Conservation (phyloP, 1,140 invertebrate genomes). For the Orchestia grillus region DNA sequence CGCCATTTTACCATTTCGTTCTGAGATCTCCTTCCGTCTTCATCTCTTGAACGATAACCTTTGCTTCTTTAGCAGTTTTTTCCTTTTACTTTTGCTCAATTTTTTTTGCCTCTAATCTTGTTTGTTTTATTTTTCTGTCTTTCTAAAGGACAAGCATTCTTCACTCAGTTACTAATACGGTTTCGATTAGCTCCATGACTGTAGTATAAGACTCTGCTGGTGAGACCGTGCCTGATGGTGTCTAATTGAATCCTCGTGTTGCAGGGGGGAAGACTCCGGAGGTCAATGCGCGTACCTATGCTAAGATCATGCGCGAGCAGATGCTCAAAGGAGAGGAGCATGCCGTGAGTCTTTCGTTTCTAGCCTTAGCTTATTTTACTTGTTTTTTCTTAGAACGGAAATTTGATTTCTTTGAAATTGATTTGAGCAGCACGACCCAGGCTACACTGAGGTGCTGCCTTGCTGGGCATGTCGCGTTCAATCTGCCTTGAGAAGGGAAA, state of each 20-base stretch:
- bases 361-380: background rate
- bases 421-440: background rate
- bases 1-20: background rate
- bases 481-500: too few species aligned
- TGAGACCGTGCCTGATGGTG: background rate
- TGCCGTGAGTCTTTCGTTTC: conserved; percentile 76
- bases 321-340: conserved; percentile 88
- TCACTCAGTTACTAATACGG: background rate
- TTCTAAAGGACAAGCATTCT: background rate
- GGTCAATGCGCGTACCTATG: conserved; percentile 91
- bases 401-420: background rate
- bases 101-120: background rate
- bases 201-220: background rate
- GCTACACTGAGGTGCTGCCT: too few species aligned
- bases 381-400: background rate
- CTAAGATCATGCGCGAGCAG: conserved; percentile 97
- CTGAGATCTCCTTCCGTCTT: background rate
- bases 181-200: background rate
- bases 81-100: background rate
- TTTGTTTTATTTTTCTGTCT: background rate
- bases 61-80: background rate
- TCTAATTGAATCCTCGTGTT: conserved; percentile 72
- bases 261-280: conserved; percentile 98
- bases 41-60: background rate
- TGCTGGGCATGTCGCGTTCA: too few species aligned